A percentile compares a stretch with the other conserved stretches of the same genome.
Conservation (phyloP, 2,797 vertebrate species). For the Hyperoplus immaculatus region DNA sequence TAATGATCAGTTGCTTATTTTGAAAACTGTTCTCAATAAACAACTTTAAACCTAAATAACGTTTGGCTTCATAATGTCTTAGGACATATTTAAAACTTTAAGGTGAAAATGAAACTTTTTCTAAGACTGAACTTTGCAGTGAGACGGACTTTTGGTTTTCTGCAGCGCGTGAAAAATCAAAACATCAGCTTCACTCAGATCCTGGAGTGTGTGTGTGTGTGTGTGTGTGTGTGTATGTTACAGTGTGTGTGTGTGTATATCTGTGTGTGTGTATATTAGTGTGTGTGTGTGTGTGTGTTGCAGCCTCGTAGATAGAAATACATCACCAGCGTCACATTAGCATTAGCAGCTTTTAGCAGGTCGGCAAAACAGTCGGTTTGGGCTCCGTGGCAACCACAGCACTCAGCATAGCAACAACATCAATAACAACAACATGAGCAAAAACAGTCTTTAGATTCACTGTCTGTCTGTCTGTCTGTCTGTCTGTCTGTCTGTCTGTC, state of each 20-base stretch:
- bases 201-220: not conserved
- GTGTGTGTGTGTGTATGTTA: constrained; percentile 3
- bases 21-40: too few relatives aligned
- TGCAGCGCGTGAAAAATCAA: not conserved
- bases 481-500: too few relatives aligned
- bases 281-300: constrained; percentile 7
- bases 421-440: too few relatives aligned
- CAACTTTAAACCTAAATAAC: too few relatives aligned
- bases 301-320: constrained; percentile 58
- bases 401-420: constrained; percentile 12
- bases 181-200: not conserved
- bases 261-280: not conserved
- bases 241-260: constrained; percentile 2
- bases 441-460: too few relatives aligned
- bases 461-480: too few relatives aligned
- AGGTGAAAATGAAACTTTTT: too few relatives aligned
- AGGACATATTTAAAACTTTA: too few relatives aligned
- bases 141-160: not conserved
- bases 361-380: constrained; percentile 69
- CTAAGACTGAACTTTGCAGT: too few relatives aligned
- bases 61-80: too few relatives aligned
- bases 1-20: too few relatives aligned
- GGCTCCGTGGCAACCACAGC: constrained; percentile 62
- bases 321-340: constrained; percentile 48
- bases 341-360: constrained; percentile 45